Evolutionary conservation across 53 echinoderm and acorn worm species (phyloP), one percentile per base, ranked within the genome.

Genomic region (Glandiceps talaboti): DNA sequence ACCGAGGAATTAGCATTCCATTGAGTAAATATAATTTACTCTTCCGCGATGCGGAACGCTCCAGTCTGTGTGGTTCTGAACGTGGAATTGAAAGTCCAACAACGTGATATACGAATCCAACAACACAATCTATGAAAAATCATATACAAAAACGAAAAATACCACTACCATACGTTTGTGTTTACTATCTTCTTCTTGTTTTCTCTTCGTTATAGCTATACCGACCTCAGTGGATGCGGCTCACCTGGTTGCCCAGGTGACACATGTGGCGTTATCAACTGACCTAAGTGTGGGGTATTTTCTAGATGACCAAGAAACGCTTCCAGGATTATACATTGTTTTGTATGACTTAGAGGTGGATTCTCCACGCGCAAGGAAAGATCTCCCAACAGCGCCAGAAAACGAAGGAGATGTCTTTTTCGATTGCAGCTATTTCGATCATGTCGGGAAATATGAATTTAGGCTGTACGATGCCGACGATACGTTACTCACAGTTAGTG

Each of bases 341-440:
- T 83, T 94, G 26, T 74, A 82, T 26, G 94, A 94, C 76, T 80
- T 94, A 1, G 79, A 32, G 28, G 30, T 76, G 74, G 74, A 86
- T 0, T 27, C 73, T 27, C 31, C 79, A 27, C 85, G 84, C 14
- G 75, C 75, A 28, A 80, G 74, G 25, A 88, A 81, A 74, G 30
- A 74, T 14, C 81, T 91, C 29, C 84, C 82, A 27, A n/a, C n/a
- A n/a, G 27, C 27, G 74, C 27, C 74, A 6, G 64, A 45, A 73
- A 28, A 74, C 31, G 83, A 72, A 28, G 85, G 94, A 29, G 75
- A 72, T 74, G 83, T 91, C 1, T 79, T 33, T 1, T 91, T 94
- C 73, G 89, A 83, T 26, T 94, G 94, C 64, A 84, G 82, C 77
- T 86, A 82, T 83, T 86, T 94, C 75, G 91, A 94, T 80, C 91